phyloP scores from a whole-genome alignment of 2,113 vertebrate species.

The Pseudorasbora parva region DNA sequence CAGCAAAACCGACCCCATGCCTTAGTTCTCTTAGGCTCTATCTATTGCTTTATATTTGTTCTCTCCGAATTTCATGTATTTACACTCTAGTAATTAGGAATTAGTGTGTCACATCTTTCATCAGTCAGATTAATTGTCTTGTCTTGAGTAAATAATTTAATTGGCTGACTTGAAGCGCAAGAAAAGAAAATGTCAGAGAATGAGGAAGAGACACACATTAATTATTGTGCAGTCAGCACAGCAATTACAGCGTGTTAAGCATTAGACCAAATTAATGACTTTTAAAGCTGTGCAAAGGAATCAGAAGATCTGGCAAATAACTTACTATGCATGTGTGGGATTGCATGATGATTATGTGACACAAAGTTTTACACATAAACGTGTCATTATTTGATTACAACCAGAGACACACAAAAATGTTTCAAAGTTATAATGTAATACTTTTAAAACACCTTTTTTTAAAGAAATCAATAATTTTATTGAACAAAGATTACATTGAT shows the following conservation, averaged over 20 bases:
- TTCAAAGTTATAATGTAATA: too few species aligned
- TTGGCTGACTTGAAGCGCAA: constrained; percentile 24
- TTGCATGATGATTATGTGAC: constrained; percentile 28
- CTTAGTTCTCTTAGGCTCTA: neutral
- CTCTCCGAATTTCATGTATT: constrained; percentile 61
- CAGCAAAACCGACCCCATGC: constrained; percentile 2
- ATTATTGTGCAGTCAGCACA: constrained; percentile 51
- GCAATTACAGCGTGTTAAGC: constrained; percentile 49
- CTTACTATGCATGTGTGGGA: constrained; percentile 11
- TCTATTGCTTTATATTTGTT: neutral
- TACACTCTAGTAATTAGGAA: constrained; percentile 69
- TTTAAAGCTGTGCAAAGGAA: constrained; percentile 17
- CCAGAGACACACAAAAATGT: neutral
- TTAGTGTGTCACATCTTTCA: constrained; percentile 64
- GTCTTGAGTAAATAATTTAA: constrained; percentile 57
- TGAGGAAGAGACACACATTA: constrained; percentile 30
- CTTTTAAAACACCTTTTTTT: too few species aligned
- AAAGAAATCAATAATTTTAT: too few species aligned
- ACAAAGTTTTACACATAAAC: neutral
- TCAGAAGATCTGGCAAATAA: constrained; percentile 37
- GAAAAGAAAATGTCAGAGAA: constrained; percentile 1
- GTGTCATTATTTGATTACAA: too few species aligned
- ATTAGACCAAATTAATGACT: constrained; percentile 52
- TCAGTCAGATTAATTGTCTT: constrained; percentile 67
- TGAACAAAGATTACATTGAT: too few species aligned